Evolutionary conservation across 1,140 invertebrate species (phyloP).

Genomic region (Mycetomoellerius zeteki): DNA sequence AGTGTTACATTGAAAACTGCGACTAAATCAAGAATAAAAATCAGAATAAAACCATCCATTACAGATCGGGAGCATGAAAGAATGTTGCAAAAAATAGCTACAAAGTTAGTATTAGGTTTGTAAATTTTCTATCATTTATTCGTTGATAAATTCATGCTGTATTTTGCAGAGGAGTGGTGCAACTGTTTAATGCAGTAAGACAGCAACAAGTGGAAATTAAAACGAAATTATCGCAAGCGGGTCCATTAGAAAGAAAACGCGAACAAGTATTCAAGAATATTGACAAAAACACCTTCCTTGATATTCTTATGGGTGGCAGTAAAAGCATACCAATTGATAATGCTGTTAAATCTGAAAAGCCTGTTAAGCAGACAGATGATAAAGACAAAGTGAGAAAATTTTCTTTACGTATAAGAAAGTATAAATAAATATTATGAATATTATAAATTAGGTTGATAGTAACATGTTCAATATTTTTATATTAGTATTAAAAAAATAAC

Average conservation of each 20-base stretch:
- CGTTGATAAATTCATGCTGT: slow-evolving; percentile 38
- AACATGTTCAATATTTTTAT: slow-evolving; percentile 22
- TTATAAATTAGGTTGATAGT: not conserved
- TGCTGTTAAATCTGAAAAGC: slow-evolving; percentile 42
- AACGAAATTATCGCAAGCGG: slow-evolving; percentile 91
- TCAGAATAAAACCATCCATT: slow-evolving; percentile 92
- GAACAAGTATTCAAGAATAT: slow-evolving; percentile 94
- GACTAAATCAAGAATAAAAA: slow-evolving; percentile 86
- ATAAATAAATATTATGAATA: not conserved
- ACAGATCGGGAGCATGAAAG: slow-evolving; percentile 92
- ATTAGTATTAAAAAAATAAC: not conserved
- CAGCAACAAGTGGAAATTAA: slow-evolving; percentile 94
- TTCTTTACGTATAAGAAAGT: not conserved
- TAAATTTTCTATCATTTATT: slow-evolving; percentile 1
- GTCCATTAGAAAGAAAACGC: slow-evolving; percentile 92
- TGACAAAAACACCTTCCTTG: slow-evolving; percentile 93
- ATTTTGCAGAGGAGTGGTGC: slow-evolving; percentile 93
- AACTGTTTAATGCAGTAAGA: slow-evolving; percentile 96
- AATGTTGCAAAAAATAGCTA: slow-evolving; percentile 93
- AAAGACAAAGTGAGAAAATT: slow-evolving; percentile 54
- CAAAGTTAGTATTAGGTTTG: slow-evolving; percentile 82
- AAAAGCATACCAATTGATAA: slow-evolving; percentile 86
- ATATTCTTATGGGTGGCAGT: slow-evolving; percentile 92
- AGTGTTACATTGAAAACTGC: slow-evolving; percentile 45
- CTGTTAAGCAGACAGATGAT: slow-evolving; percentile 19